Percentiles rank a stretch among this genome's conserved stretches.
Conservation (phyloP, 2,888 invertebrate genomes). For the Trichogramma evanescens region DNA sequence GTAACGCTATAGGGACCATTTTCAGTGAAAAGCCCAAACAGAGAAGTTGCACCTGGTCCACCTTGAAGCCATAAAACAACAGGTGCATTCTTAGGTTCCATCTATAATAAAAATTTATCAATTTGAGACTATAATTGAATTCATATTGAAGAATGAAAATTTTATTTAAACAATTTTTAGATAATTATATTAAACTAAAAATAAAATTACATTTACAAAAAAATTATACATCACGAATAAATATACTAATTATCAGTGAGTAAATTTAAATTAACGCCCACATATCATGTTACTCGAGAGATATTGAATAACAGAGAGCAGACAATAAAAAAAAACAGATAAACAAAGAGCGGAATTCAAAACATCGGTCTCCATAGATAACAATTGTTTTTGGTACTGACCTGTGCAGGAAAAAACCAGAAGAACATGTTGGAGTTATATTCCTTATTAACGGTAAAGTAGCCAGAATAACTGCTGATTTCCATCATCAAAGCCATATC, state of each 20-base stretch:
- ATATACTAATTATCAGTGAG: no score
- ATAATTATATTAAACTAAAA: no score
- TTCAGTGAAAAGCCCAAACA: constrained; percentile 76
- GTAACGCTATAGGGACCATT: constrained; percentile 69
- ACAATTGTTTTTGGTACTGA: constrained; percentile 19
- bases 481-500: constrained; percentile 48
- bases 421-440: constrained; percentile 81
- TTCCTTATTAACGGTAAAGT: constrained; percentile 72
- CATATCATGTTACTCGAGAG: no score
- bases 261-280: no score
- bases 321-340: no score
- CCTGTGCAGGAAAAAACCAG: constrained; percentile 81
- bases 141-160: background rate
- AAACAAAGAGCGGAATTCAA: no score
- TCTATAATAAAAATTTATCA: constrained; percentile 31
- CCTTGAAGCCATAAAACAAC: constrained; percentile 81
- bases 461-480: constrained; percentile 70
- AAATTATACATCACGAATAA: no score
- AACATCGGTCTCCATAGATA: no score
- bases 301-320: no score
- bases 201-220: no score
- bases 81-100: constrained; percentile 55
- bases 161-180: no score
- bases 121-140: no score
- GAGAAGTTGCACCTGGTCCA: constrained; percentile 74